Conservation (phyloP, 2,113 vertebrate species). For the Sterna hirundo region DNA sequence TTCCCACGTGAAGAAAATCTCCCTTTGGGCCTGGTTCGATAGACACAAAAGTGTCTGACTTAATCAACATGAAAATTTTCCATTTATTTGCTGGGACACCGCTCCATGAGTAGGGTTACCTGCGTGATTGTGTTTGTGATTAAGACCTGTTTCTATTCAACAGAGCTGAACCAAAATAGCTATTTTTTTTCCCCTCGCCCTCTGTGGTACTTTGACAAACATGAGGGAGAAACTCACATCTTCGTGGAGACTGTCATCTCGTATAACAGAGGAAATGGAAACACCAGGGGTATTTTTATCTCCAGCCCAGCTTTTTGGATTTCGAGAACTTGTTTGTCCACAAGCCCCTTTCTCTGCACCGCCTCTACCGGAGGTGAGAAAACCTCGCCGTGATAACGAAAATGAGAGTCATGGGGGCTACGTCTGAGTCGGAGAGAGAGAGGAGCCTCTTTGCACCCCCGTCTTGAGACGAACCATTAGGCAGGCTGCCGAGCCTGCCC, state of each 20-base stretch:
- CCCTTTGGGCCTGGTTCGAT: neutral
- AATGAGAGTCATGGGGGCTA: neutral
- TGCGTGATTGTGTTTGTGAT: neutral
- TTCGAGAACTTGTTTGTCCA: neutral
- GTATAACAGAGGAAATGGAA: neutral
- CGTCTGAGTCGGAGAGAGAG: neutral
- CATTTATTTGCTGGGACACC: neutral
- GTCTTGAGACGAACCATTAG: neutral
- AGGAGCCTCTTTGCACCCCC: neutral
- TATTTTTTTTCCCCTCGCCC: neutral
- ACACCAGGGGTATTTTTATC: neutral
- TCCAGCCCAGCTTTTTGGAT: neutral
- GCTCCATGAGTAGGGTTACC: neutral
- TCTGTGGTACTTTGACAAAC: neutral
- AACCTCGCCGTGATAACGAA: accelerated
- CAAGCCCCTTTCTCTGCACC: neutral
- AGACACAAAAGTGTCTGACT: neutral
- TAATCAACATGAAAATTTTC: neutral
- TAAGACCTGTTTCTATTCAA: neutral
- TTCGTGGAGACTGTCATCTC: neutral
- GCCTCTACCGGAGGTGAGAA: neutral
- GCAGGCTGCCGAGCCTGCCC: neutral
- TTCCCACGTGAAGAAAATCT: neutral
- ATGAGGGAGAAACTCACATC: neutral
- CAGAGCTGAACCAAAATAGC: neutral